Base-by-base conservation (phyloP, 1,140 invertebrate species). In the Drosophila rhopaloa region DNA sequence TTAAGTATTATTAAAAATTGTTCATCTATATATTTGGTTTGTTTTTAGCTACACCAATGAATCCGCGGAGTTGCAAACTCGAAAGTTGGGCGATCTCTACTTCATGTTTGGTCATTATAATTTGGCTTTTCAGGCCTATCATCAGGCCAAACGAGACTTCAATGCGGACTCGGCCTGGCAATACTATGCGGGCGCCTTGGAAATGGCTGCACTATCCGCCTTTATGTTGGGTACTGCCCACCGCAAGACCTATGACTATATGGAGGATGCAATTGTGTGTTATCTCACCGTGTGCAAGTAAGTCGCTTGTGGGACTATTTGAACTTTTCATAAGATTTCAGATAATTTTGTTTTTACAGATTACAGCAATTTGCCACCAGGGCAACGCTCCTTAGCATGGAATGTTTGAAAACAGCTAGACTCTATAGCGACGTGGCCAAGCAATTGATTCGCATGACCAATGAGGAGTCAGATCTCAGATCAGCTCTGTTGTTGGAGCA, bases 41-140 rank as follows among this genome's bases (percentile, higher is more conserved):
- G 0, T 48, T 66, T 44, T 14, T 78, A 97, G 96, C 67, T 98
- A 98, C 92, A 95, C 96, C 16, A 93, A 93, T 38, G 98, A 99
- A 92, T 97, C 98, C 46, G 95, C 97, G 4, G 99, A 99, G 93
- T 93, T 99, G 43, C 98, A 99, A 91, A 94, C 98, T 27, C 94
- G 98, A 63, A 95, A 98, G 61, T 92, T 99, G 40, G 99, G 97
- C 5, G 99, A 99, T 93, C 93, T 99, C 0, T 98, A 97, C 92
- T 99, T 99, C 91, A 96, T 99, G 94, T 98, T 99, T 92, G 97
- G 98, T 9, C 95, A 98, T 80, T 99, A 99, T 93, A 95, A 96
- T 71, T 93, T 97, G 56, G 97, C 99, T 1, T 99, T 98, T 93
- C 97, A 94, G 88, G 95, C 97, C 0, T 99, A 99, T 93, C 98